Evolutionary conservation across 2,888 invertebrate genomes (phyloP), one percentile per base, ranked within the genome.

Genomic region (Priocnemis perturbator): DNA sequence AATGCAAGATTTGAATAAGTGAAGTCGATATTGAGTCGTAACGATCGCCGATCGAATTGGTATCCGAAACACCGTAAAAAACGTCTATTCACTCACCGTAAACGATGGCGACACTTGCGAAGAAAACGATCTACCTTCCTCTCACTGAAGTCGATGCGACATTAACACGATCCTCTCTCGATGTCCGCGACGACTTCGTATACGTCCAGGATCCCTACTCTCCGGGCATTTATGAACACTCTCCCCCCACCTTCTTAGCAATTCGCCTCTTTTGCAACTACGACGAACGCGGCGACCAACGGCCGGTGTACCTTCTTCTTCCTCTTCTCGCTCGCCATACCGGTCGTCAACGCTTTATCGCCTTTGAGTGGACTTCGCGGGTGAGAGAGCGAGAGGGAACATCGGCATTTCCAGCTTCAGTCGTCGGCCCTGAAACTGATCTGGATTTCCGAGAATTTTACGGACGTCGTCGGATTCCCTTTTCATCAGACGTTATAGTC

Each of bases 161-260:
- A 74, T 76, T 74, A 76, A 55, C 21, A 21, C 63, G 63, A 45
- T 44, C 59, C 67, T 74, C 71, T 59, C 60, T 58, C n/a, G 30
- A 58, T 50, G 19, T 48, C 59, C 55, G 61, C 48, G 67, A 64
- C 68, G 69, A 69, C 73, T 67, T 60, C 53, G 70, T 74, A 65
- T 66, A 73, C 68, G 61, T 53, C 57, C 45, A 70, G 64, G 64
- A 64, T 72, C 76, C 74, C 68, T 70, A 76, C 76, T 77, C 76
- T 70, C 15, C 26, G 52, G 37, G 56, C 47, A 67, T 72, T 71
- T 76, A 78, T 78, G 63, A 60, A 48, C 48, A 55, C 61, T 64
- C 74, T 64, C 74, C 81, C 68, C 65, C 61, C 50, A 50, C 50
- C 60, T 15, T 60, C 15, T 59, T 59, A 60, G 23, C 55, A 45